Conservation (phyloP, 2,888 invertebrate genomes). For the Agrypnus murinus region DNA sequence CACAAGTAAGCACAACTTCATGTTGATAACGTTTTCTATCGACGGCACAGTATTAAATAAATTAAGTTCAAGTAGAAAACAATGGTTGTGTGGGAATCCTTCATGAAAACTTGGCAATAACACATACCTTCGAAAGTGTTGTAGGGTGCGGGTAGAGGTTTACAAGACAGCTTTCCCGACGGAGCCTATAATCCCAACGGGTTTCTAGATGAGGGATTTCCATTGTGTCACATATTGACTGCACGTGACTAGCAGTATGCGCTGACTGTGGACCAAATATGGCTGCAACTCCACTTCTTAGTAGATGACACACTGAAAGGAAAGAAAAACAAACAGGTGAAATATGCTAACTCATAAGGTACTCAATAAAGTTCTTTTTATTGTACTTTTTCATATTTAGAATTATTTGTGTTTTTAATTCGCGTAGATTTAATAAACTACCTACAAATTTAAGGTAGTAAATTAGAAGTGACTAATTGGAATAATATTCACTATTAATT, state of each 20-base stretch:
- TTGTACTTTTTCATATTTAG: too few relatives aligned
- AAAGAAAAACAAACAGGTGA: conserved; percentile 27
- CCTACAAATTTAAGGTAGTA: too few relatives aligned
- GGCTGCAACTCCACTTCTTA: conserved; percentile 92
- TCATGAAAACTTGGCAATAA: conserved; percentile 30
- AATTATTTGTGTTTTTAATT: too few relatives aligned
- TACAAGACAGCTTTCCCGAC: conserved; percentile 91
- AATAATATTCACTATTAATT: too few relatives aligned
- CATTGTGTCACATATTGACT: conserved; percentile 97
- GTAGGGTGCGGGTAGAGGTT: conserved; percentile 96
- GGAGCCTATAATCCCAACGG: conserved; percentile 92
- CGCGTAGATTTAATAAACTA: too few relatives aligned
- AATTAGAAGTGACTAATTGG: too few relatives aligned
- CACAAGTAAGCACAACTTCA: conserved; percentile 8
- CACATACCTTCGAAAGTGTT: conserved; percentile 84
- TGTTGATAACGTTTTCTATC: conserved; percentile 19
- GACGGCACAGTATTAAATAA: conserved; percentile 19
- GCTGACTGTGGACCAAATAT: conserved; percentile 95
- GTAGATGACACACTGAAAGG: conserved; percentile 87
- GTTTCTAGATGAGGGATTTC: conserved; percentile 97
- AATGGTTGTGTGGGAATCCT: conserved; percentile 18
- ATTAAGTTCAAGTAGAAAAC: conserved; percentile 23
- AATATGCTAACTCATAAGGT: conserved; percentile 1
- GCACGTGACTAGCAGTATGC: conserved; percentile 93
- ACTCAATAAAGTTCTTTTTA: neutral